A percentile compares a stretch with the other conserved stretches of the same genome.
phyloP scores from a whole-genome alignment of 2,113 vertebrate species.

The Mormyrus iriodes region DNA sequence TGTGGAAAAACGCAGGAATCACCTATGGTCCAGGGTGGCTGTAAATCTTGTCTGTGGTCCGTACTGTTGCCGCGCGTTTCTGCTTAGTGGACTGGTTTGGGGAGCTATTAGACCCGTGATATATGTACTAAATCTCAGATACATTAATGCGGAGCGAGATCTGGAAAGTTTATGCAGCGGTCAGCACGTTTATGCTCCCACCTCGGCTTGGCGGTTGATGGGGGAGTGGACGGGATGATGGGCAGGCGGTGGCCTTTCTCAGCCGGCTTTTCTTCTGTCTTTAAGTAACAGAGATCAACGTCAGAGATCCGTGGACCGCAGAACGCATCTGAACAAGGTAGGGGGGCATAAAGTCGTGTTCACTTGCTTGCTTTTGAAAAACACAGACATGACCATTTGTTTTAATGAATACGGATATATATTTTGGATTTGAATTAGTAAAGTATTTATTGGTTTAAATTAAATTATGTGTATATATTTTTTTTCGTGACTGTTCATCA shows the following conservation, averaged over 20 bases:
- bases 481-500: not conserved
- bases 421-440: not conserved
- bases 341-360: not conserved
- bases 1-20: not conserved
- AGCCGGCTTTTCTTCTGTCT: not conserved
- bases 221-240: not conserved
- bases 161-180: constrained; percentile 12
- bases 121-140: constrained; percentile 21
- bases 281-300: not conserved
- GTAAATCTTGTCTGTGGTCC: constrained; percentile 1
- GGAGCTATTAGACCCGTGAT: constrained; percentile 18
- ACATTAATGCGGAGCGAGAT: constrained; percentile 14
- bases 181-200: not conserved
- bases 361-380: not conserved
- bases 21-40: too few species aligned
- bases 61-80: not conserved
- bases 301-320: not conserved
- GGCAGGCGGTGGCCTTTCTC: too few species aligned
- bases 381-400: not conserved
- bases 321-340: not conserved
- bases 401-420: not conserved
- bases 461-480: not conserved
- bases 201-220: not conserved
- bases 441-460: not conserved
- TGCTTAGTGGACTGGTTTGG: constrained; percentile 19